These are phyloP conservation scores for Phyllostomus hastatus DNA, from an alignment of 2,113 vertebrate genomes.

Conservation along the genomic window DNA sequence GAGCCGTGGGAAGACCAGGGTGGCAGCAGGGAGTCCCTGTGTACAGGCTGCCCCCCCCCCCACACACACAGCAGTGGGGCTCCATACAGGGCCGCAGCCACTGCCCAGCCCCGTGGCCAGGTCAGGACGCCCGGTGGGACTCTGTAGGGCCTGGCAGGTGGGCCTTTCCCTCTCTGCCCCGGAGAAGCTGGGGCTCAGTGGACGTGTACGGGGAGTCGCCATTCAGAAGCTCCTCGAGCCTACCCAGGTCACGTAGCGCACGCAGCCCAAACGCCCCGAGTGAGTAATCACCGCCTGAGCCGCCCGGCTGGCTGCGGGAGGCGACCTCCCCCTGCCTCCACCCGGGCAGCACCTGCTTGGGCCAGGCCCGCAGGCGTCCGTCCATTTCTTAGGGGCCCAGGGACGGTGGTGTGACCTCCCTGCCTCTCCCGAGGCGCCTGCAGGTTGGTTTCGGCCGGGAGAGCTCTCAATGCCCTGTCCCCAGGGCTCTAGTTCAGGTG, in stretches of 20 bases:
- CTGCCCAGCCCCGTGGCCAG: background rate
- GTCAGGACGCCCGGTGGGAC: background rate
- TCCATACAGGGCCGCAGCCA: background rate
- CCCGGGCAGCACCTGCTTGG: background rate
- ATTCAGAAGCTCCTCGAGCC: background rate
- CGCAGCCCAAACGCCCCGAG: constrained; percentile 1
- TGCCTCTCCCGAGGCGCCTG: background rate
- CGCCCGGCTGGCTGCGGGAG: constrained; percentile 10
- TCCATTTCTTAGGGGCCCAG: background rate
- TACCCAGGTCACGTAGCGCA: constrained; percentile 43
- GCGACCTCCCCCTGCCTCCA: constrained; percentile 23
- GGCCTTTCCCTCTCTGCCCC: background rate
- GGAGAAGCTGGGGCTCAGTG: background rate
- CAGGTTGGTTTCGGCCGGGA: background rate
- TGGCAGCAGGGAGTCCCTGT: background rate
- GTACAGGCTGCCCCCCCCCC: background rate
- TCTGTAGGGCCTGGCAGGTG: background rate
- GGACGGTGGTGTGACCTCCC: background rate
- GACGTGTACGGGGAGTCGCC: background rate
- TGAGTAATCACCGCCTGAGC: background rate
- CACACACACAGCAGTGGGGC: background rate
- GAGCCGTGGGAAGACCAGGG: background rate
- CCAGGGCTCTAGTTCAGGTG: background rate
- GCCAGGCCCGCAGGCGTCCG: background rate
- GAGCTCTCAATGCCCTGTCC: background rate